These are phyloP conservation scores for Sitta europaea DNA, from an alignment of 2,113 vertebrate genomes.

Conservation along the genomic window DNA sequence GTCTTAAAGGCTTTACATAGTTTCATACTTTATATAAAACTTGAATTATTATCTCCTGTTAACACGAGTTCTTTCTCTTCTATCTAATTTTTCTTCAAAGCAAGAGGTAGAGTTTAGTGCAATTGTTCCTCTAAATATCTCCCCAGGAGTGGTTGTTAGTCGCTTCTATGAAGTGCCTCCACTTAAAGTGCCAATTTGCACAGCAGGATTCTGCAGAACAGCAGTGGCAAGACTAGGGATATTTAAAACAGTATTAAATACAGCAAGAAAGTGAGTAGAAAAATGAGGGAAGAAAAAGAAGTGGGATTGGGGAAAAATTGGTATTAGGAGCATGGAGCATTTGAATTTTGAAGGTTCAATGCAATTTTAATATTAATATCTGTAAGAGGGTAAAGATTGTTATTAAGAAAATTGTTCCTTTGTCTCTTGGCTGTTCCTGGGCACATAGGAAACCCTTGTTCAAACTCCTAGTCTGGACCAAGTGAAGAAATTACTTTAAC, in stretches of 20 bases:
- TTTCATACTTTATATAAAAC: neutral
- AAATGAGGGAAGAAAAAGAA: neutral
- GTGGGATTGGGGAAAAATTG: neutral
- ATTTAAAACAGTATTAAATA: constrained; percentile 33
- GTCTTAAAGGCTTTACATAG: neutral
- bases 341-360: neutral
- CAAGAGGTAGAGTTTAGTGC: neutral
- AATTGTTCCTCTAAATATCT: constrained; percentile 44
- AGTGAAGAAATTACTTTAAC: neutral
- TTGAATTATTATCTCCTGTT: neutral
- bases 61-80: neutral
- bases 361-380: neutral
- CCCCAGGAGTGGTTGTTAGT: constrained; percentile 34
- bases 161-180: neutral
- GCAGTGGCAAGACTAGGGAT: neutral
- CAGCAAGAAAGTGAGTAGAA: neutral
- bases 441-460: neutral
- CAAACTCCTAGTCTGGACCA: neutral
- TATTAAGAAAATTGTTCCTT: neutral
- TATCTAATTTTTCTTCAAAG: constrained; percentile 22
- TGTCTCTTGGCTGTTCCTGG: neutral
- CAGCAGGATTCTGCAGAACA: constrained; percentile 16
- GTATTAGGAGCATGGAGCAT: neutral
- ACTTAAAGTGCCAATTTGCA: constrained; percentile 21
- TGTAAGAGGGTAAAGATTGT: neutral